Base-by-base conservation (phyloP, 2,888 invertebrate species). In the Chrysodeixis includens region DNA sequence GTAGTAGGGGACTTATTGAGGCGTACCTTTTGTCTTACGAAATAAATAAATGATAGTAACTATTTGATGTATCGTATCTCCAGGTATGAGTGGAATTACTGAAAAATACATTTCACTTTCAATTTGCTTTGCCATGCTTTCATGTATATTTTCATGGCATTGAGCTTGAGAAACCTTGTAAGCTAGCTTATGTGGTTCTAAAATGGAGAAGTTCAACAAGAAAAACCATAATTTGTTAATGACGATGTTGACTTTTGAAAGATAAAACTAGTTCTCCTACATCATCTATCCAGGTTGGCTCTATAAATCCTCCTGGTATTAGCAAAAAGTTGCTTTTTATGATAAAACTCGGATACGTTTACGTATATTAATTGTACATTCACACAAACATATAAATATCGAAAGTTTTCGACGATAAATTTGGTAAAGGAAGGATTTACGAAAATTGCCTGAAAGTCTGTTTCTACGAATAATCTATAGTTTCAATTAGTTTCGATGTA, bases 341-440 rank as follows among this genome's bases (percentile, higher is more conserved):
- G 44, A 56, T 56, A 44, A 40, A 44, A 44, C 44, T 56, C 44
- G 35, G 22, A 49, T 49, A 49, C 46, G 20, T 49, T 49, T 49
- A 49, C 46, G 46, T 49, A 49, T 20, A 49, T 20, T 49, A 49
- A 49, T 49, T 49, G 40, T 49, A 18, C 18, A 49, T 49, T 49
- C 46, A 49, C 18, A 18, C 46, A 49, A 49, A 49, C 46, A 49
- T 49, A 49, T 49, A 49, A 49, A 49, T 49, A 49, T 49, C 46
- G 0, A 49, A 49, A 49, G 18, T 49, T 46, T 16, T 20, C 18
- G 9, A 20, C 46, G 20, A 49, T 49, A 49, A 49, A 49, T 49
- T 49, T 20, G 2, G 18, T 20, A 44, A 26, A 26, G 46, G 46
- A 49, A 49, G 46, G 46, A 18, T 49, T 20, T 18, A 49, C 9